A percentile compares a stretch with the other conserved stretches of the same genome.
Conservation (phyloP, 2,797 vertebrate species). For the Melanotaenia trifasciata region DNA sequence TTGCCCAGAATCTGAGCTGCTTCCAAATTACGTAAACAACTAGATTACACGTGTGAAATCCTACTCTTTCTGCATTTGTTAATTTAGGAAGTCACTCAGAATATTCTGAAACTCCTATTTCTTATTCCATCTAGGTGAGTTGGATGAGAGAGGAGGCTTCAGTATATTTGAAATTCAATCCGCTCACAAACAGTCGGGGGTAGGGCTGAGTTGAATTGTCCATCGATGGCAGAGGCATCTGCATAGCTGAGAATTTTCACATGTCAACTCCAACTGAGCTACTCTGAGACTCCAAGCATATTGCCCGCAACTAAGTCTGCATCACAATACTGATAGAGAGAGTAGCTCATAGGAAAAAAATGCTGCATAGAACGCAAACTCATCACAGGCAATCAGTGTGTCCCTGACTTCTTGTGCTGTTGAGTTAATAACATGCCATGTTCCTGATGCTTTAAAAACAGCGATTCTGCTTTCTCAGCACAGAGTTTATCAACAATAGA, state of each 20-base stretch:
- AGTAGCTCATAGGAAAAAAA: slow-evolving; percentile 33
- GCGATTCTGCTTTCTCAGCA: not conserved
- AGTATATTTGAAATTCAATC: slow-evolving; percentile 61
- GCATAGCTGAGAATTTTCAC: slow-evolving; percentile 78
- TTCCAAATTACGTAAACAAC: slow-evolving; percentile 70
- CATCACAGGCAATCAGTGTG: slow-evolving; percentile 11
- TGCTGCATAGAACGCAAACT: slow-evolving; percentile 27
- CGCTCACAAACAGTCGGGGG: slow-evolving; percentile 41
- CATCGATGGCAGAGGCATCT: slow-evolving; percentile 53
- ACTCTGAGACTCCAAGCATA: slow-evolving; percentile 73
- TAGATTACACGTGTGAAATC: slow-evolving; percentile 58
- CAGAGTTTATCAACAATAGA: not conserved
- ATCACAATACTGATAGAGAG: slow-evolving; percentile 62
- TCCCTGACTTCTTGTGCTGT: slow-evolving; percentile 15
- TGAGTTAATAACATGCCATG: not conserved
- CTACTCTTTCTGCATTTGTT: slow-evolving; percentile 35
- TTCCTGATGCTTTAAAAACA: slow-evolving; percentile 1
- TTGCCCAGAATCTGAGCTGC: slow-evolving; percentile 52
- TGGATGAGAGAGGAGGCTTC: slow-evolving; percentile 28
- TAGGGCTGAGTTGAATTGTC: slow-evolving; percentile 32
- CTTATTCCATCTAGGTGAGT: slow-evolving; percentile 24
- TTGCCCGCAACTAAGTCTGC: slow-evolving; percentile 48
- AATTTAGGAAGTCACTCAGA: slow-evolving; percentile 43
- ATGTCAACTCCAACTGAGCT: slow-evolving; percentile 72
- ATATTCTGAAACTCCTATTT: slow-evolving; percentile 33